Evolutionary conservation across 2,888 invertebrate genomes (phyloP), one percentile per base, ranked within the genome.

Genomic region (Athripsodes cinereus): DNA sequence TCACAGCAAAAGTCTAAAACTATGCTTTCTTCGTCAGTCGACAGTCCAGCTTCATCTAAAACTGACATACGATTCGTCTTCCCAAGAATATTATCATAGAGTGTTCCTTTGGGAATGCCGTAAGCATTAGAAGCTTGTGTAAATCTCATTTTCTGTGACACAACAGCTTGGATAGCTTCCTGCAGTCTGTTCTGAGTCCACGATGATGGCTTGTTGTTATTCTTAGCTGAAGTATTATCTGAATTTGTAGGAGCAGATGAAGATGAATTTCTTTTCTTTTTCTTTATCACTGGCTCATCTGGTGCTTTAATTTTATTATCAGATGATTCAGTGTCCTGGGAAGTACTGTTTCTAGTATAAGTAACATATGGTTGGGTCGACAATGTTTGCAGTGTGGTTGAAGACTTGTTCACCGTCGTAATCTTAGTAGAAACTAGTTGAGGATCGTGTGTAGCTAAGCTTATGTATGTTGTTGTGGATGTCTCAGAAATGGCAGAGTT

Each of bases 1-100:
- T 87, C 85, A 72, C 88, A 88, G 70, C 88, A 88, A 68, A 81
- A 88, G 67, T 88, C 86, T 67, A 88, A 71, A 10, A 88, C 82
- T 0, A 82, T 79, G 44, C 76, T 75, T 67, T 88, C 88, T 69
- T 88, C 88, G 61, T 69, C 70, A 11, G 76, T 63, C 21, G 79
- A 76, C 34, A 88, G 70, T 2, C 81, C 85, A 1, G 84, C 84
- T 68, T 88, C 87, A 67, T 87, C 87, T 61, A 88, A 73, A 0
- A 87, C 85, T 57, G 85, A 83, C 87, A 88, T 88, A 53, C 88
- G 78, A 71, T 87, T 87, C 8, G 86, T 85, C 73, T 88, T 88
- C 2, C 88, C 88, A 63, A 88, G 74, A 66, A 88, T 87, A 69
- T 88, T 88, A 73, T 88, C 88, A 73, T 88, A 88, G 34, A 88